These are phyloP conservation scores for Mus caroli DNA, from an alignment of 2,797 vertebrate species.

Conservation along the genomic window DNA sequence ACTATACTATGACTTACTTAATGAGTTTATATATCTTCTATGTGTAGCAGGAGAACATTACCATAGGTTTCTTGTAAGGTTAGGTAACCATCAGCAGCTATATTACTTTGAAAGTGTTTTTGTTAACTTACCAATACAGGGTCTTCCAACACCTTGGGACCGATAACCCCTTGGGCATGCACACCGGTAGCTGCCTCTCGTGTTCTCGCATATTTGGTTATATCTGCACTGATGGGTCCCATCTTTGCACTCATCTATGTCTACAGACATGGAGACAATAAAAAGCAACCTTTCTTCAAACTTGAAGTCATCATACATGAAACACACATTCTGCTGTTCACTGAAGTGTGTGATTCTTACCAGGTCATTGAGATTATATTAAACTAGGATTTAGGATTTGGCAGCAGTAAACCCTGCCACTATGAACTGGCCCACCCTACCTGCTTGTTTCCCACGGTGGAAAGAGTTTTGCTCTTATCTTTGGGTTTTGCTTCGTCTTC, in stretches of 20 bases:
- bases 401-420: neutral
- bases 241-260: conserved; percentile 96
- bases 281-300: conserved; percentile 31
- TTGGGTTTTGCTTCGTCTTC: neutral
- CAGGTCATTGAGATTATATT: neutral
- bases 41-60: conserved; percentile 9
- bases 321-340: neutral
- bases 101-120: neutral
- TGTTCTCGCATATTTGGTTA: conserved; percentile 98
- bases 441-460: neutral
- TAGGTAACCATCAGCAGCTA: neutral
- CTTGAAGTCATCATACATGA: conserved; percentile 1
- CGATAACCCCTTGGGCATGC: conserved; percentile 95
- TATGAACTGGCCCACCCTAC: neutral
- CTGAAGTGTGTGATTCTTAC: conserved; percentile 8
- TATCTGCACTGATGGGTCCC: conserved; percentile 96
- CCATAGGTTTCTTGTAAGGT: neutral
- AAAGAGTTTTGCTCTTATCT: neutral
- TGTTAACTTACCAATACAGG: conserved; percentile 94
- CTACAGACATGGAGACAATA: conserved; percentile 86
- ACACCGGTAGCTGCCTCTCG: conserved; percentile 95
- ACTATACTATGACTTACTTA: neutral
- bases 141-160: conserved; percentile 93
- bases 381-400: neutral
- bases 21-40: neutral